Evolutionary conservation across 1,140 invertebrate species (phyloP).

Genomic region (Physella acuta): DNA sequence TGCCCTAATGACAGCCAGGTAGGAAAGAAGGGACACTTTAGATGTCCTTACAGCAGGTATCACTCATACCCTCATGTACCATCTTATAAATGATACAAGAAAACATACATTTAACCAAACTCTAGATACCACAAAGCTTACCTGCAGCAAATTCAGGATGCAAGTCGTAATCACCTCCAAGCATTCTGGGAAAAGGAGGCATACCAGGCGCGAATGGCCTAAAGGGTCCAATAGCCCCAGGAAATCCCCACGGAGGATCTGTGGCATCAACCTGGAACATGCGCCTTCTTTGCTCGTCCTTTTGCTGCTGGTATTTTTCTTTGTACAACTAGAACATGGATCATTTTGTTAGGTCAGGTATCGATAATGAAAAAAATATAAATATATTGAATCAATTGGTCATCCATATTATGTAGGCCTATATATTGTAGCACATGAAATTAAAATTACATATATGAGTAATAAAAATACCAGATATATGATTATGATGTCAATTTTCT

Average conservation of each 20-base stretch:
- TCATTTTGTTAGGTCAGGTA: not conserved
- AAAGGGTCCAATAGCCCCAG: not conserved
- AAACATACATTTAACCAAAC: not conserved
- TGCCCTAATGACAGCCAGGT: too few species aligned
- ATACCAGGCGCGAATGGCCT: slow-evolving; percentile 10
- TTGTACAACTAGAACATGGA: slow-evolving; percentile 1
- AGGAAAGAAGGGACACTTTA: too few species aligned
- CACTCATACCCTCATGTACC: too few species aligned
- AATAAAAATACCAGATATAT: too few species aligned
- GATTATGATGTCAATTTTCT: too few species aligned
- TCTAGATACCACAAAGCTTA: not conserved
- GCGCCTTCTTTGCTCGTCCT: not conserved
- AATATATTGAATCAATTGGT: not conserved
- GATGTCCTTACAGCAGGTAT: too few species aligned
- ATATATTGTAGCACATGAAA: too few species aligned
- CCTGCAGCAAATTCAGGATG: slow-evolving; percentile 30
- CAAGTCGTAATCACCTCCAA: slow-evolving; percentile 36
- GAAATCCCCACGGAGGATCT: slow-evolving; percentile 5
- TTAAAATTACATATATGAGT: too few species aligned
- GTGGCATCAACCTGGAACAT: slow-evolving; percentile 5
- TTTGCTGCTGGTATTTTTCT: not conserved
- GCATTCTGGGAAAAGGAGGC: slow-evolving; percentile 22
- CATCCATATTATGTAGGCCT: not conserved
- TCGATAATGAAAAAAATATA: not conserved
- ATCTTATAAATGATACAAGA: too few species aligned